Evolutionary conservation across 2,113 vertebrate genomes (phyloP), one percentile per base, ranked within the genome.

Genomic region (Ageneiosus marmoratus): DNA sequence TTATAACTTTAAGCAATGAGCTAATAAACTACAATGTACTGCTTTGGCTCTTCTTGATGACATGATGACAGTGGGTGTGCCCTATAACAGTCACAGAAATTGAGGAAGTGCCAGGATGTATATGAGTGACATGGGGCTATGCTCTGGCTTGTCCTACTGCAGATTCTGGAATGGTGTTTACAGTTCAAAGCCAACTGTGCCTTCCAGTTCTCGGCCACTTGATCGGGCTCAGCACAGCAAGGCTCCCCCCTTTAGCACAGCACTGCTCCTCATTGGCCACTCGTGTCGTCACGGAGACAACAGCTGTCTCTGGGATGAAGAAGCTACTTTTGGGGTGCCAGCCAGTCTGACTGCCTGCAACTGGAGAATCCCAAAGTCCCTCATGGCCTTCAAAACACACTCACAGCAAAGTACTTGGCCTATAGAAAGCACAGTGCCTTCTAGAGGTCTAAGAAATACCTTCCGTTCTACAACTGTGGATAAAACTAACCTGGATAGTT

Each of bases 291-390:
- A 92, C 90, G 88, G 89, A 93, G 85, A 91, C 92, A 94, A 94
- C 93, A 94, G 93, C 93, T 94, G 93, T 93, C 91, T 94, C 92
- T 86, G 89, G 93, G 93, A 93, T 93, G 93, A 94, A 94, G 93
- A 94, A 93, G 93, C 93, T 94, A 92, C 93, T 93, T 92, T 92
- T 90, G 92, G 95, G 95, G 95, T 96, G 95, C 95, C 95, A 95
- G 96, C 94, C 94, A 94, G 95, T 95, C 95, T 96, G 94, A 93
- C 94, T 91, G 94, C 93, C 91, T 95, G 95, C 94, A 94, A 90
- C 88, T 92, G 91, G 92, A 95, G 90, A 92, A 91, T 94, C 93
- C 92, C 92, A 86, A 86, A 90, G 92, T 92, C 89, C 88, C 87
- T 29, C 37, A 85, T 85, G 89, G 88, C 80, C 86, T 92, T 92